Evolutionary conservation across 2,888 invertebrate genomes (phyloP), one percentile per base, ranked within the genome.

Genomic region (Papilio demoleus): DNA sequence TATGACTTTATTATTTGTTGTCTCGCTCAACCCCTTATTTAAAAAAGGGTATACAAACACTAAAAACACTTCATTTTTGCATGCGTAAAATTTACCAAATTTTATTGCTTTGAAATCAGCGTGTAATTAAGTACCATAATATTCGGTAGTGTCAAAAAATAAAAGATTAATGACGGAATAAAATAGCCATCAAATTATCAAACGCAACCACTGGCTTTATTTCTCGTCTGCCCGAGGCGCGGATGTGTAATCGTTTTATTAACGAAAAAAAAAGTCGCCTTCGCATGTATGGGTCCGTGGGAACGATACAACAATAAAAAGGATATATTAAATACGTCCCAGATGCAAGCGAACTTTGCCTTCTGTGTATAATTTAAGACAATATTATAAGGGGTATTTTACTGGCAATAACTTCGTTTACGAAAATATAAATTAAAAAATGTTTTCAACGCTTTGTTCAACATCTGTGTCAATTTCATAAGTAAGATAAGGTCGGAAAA

Each of bases 221-320:
- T 79, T 74, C 76, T 76, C 78, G 78, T 81, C 85, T 79, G 89
- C 91, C 85, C 71, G 81, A 79, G 88, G 92, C 91, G 78, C 90
- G 89, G 90, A 89, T 89, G 86, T 79, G 73, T 68, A 68, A 68
- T 70, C 61, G 71, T 76, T 73, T 74, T 70, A 75, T 76, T 77
- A 73, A 79, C 78, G 76, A 76, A 73, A 75, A 76, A 77, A 77
- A 12, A 77, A 79, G 83, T 83, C 83, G 80, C 84, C 82, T 77
- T 87, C 84, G 86, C 86, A 85, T 88, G 88, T 83, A 85, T 73
- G 79, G 79, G 73, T 74, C 71, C 91, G 91, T 91, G 91, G 90
- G 91, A 92, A 91, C 84, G 78, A 74, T 71, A 76, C 73, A 81
- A 85, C 84, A 85, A 86, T 84, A 86, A 86, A 81, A 78, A 83